Base-by-base conservation (phyloP, 2,797 vertebrate genomes). In the Zonotrichia albicollis region DNA sequence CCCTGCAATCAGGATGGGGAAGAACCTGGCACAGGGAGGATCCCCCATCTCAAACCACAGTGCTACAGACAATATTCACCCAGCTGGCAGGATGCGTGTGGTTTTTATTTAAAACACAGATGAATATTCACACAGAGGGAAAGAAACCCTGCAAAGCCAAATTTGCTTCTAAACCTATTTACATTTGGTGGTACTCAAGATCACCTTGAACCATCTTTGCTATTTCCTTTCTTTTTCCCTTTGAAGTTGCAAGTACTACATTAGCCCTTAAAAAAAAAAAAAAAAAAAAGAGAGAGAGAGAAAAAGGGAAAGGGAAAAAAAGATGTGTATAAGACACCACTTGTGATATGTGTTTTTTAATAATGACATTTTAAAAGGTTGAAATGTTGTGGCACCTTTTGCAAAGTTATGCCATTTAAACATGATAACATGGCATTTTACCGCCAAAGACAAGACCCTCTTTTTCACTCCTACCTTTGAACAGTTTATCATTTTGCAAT, bases 341-440 rank as follows among this genome's bases (percentile, higher is more conserved):
- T 94, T 93, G 66, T 60, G 65, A 74, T 66, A 61, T 1, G 42
- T 51, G 15, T 61, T 85, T 93, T 90, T 90, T 78, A 96, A 95
- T 90, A 73, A 75, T 90, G 91, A 76, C 92, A 94, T 96, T 95
- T 93, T 77, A 68, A 95, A 91, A 95, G 76, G 94, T 92, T 90
- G 95, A 93, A 95, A 68, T 87, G 88, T 89, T 91, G 53, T 64
- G 87, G 54, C 0, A 0, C 78, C 80, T 85, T 82, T 90, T 84
- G 75, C 71, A 74, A 86, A 95, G 91, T 95, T 90, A 40, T 89
- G 91, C 61, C 92, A 93, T 81, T 95, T 94, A 72, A 92, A 94
- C 80, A 84, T 50, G 84, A 87, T 94, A 96, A 94, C 91, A 89
- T 89, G 90, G 80, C 91, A 87, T 95, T 96, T 94, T 83, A 38